Evolutionary conservation across 2,113 vertebrate species (phyloP).

Genomic region (Penelope pileata): DNA sequence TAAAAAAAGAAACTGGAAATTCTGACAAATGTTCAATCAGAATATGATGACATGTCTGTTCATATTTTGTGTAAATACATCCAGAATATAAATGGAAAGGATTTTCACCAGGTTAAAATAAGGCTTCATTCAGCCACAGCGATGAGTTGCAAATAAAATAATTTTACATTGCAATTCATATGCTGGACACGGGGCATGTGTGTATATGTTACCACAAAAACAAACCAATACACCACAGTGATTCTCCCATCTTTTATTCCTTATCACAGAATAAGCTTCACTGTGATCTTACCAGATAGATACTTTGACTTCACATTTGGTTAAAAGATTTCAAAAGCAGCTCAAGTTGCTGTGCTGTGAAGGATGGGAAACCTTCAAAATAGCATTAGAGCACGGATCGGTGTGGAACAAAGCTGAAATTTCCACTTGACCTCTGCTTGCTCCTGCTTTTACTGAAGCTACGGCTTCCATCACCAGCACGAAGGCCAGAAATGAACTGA

Average conservation of each 20-base stretch:
- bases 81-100: background rate
- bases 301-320: background rate
- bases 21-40: background rate
- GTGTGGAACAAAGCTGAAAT: background rate
- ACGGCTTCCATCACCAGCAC: too few relatives aligned
- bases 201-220: too few relatives aligned
- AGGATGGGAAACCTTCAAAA: background rate
- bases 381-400: background rate
- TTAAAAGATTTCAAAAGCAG: too few relatives aligned
- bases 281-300: background rate
- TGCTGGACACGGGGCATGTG: background rate
- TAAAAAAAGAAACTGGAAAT: background rate
- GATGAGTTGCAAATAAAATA: background rate
- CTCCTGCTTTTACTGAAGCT: too few relatives aligned
- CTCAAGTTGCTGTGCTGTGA: background rate
- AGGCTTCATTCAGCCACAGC: background rate
- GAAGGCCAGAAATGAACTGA: too few relatives aligned
- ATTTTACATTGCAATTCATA: background rate
- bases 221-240: too few relatives aligned
- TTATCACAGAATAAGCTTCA: background rate
- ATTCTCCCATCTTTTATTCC: background rate
- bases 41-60: background rate
- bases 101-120: background rate
- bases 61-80: background rate
- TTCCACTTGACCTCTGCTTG: too few relatives aligned